A percentile compares a stretch with the other conserved stretches of the same genome.
Evolutionary conservation across 1,140 invertebrate genomes (phyloP).

Genomic region (Drosophila tani): DNA sequence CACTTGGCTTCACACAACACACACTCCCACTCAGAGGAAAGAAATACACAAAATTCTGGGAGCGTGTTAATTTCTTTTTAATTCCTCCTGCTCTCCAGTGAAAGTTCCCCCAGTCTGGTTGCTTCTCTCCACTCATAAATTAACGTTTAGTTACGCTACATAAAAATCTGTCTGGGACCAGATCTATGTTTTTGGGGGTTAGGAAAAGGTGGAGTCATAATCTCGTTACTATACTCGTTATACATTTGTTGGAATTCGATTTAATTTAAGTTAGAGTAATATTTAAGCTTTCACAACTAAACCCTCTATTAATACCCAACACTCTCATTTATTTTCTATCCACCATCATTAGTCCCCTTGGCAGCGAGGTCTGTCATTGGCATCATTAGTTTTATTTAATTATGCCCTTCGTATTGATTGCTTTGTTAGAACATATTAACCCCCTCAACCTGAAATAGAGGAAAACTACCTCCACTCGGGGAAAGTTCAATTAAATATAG

Average conservation of each 20-base stretch:
- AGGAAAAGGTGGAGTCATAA: neutral
- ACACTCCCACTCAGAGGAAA: conserved; percentile 37
- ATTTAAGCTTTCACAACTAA: conserved; percentile 1
- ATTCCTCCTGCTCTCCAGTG: conserved; percentile 56
- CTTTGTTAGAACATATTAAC: conserved; percentile 81
- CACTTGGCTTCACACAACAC: conserved; percentile 65
- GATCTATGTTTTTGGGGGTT: conserved; percentile 9
- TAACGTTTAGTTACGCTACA: conserved; percentile 79
- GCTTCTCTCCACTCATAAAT: conserved; percentile 62
- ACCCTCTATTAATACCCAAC: conserved; percentile 33
- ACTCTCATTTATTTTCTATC: conserved; percentile 22
- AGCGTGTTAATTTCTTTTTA: conserved; percentile 82
- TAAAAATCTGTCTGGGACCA: conserved; percentile 72
- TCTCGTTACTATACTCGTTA: conserved; percentile 8
- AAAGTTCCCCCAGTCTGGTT: conserved; percentile 23
- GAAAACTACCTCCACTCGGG: conserved; percentile 37
- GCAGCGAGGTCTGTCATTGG: conserved; percentile 68
- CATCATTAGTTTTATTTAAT: conserved; percentile 84
- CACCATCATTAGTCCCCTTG: conserved; percentile 64
- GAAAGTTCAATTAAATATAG: conserved; percentile 77
- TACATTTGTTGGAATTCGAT: neutral
- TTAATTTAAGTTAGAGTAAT: neutral
- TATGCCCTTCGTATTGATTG: conserved; percentile 80
- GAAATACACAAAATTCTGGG: conserved; percentile 43
- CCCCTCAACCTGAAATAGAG: conserved; percentile 36